Percentiles rank a stretch among this genome's conserved stretches.
Conservation (phyloP, 2,113 vertebrate species). For the Carollia perspicillata region DNA sequence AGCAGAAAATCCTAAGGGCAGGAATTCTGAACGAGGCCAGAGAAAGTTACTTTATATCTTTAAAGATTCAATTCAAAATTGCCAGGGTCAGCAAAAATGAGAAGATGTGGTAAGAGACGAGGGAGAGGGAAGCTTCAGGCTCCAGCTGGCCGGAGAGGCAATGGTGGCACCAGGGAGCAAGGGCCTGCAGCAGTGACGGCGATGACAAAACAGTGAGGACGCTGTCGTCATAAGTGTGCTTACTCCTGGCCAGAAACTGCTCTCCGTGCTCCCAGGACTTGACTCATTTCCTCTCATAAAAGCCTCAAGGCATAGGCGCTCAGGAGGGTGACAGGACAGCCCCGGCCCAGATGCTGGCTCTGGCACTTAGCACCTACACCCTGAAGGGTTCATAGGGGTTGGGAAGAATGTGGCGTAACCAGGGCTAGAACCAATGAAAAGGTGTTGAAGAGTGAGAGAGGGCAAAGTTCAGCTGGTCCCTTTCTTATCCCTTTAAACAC, state of each 20-base stretch:
- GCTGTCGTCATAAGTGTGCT: rapidly evolving
- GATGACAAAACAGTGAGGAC: rapidly evolving
- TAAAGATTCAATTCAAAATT: not conserved
- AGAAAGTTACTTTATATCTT: not conserved
- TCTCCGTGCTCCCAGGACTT: not conserved
- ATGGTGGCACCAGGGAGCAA: rapidly evolving
- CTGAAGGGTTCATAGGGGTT: not conserved
- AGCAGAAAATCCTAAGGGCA: not conserved
- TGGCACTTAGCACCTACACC: not conserved
- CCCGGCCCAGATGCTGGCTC: not conserved
- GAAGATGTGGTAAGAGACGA: no score
- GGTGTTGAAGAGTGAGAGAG: no score
- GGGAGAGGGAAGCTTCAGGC: rapidly evolving
- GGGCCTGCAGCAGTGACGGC: not conserved
- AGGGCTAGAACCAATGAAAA: not conserved
- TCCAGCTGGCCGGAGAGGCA: rapidly evolving
- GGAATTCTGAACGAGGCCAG: not conserved
- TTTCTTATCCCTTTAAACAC: not conserved
- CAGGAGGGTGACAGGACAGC: not conserved
- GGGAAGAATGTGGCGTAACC: not conserved
- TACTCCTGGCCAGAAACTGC: rapidly evolving
- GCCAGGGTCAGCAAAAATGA: not conserved
- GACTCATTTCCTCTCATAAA: not conserved
- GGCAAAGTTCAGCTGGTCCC: no score
- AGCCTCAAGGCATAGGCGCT: not conserved